phyloP scores from a whole-genome alignment of 1,140 invertebrate species.

The Leptinotarsa texana region DNA sequence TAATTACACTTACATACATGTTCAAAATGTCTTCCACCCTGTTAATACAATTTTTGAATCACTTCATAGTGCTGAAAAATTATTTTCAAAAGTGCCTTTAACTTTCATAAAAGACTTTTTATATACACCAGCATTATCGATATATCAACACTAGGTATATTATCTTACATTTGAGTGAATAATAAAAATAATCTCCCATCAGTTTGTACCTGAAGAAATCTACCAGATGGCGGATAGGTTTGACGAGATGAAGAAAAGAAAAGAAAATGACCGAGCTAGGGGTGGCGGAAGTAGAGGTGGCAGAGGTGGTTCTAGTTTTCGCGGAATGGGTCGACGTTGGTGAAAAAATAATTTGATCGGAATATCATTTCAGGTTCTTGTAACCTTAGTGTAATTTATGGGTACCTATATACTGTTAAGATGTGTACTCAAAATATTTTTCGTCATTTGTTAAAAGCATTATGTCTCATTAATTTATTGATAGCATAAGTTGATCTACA shows the following conservation, averaged over 20 bases:
- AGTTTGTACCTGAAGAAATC: conserved; percentile 70
- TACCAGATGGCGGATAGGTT: conserved; percentile 71
- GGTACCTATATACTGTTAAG: too few relatives aligned
- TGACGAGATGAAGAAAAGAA: conserved; percentile 65
- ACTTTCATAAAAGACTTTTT: background rate
- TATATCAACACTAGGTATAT: background rate
- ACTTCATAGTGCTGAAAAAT: too few relatives aligned
- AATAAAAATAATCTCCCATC: background rate
- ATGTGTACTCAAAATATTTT: too few relatives aligned
- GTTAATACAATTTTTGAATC: too few relatives aligned
- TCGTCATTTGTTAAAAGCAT: too few relatives aligned
- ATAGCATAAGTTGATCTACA: too few relatives aligned
- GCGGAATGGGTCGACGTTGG: conserved; percentile 34
- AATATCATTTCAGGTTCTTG: background rate
- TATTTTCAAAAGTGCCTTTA: too few relatives aligned
- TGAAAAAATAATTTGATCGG: conserved; percentile 15
- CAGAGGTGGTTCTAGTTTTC: conserved; percentile 35
- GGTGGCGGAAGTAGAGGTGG: conserved; percentile 49
- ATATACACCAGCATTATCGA: background rate
- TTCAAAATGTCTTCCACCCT: background rate
- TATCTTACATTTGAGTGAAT: background rate
- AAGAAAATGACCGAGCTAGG: conserved; percentile 51
- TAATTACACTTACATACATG: background rate
- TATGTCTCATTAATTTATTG: too few relatives aligned
- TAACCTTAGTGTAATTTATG: too few relatives aligned